Conservation (phyloP, 2,113 vertebrate species). For the Aptenodytes forsteri region DNA sequence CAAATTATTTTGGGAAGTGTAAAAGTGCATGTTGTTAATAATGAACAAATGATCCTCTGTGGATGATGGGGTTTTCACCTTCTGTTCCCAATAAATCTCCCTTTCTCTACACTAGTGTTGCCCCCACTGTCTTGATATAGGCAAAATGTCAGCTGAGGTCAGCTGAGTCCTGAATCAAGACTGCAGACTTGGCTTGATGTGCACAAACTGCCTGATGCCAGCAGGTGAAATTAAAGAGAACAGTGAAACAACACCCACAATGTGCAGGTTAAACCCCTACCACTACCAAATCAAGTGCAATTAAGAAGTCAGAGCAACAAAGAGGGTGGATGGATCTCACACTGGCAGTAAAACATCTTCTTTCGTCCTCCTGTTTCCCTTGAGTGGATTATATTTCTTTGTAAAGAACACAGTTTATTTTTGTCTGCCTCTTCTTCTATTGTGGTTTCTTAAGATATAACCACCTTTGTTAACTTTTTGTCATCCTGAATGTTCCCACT, state of each 20-base stretch:
- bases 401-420: background rate
- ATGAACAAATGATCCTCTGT: background rate
- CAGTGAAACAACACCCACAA: background rate
- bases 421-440: background rate
- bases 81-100: background rate
- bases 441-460: background rate
- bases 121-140: background rate
- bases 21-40: background rate
- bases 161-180: background rate
- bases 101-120: background rate
- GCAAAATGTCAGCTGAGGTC: background rate
- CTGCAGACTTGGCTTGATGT: background rate
- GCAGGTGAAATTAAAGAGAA: background rate
- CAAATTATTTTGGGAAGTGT: constrained; percentile 12
- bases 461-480: background rate
- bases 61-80: background rate
- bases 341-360: background rate
- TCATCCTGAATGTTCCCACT: background rate
- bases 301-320: constrained; percentile 14
- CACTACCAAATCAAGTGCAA: constrained; percentile 23
- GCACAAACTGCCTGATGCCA: background rate
- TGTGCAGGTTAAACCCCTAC: background rate
- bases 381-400: background rate
- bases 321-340: background rate
- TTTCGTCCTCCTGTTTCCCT: background rate